Evolutionary conservation across 2,888 invertebrate species (phyloP), one percentile per base, ranked within the genome.

Genomic region (Zygaena filipendulae): DNA sequence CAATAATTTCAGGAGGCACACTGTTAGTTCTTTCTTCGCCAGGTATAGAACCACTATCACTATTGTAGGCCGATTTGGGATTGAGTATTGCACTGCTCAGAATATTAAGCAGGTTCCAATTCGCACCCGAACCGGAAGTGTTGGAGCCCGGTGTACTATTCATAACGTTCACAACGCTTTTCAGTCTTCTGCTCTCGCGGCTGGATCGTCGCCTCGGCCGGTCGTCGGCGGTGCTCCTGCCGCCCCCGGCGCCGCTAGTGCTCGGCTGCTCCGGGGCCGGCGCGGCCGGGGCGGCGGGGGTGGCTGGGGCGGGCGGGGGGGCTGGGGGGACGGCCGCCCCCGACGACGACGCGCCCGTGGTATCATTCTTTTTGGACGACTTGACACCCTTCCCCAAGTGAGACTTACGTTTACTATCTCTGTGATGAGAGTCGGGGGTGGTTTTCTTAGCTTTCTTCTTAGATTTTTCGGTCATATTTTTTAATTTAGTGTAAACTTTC

Each of bases 101-200:
- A 30, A 38, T 31, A 37, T 16, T 7, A 6, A 16, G 7, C 16
- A 16, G 16, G 7, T 38, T 43, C 16, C 37, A 30, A 38, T 35
- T 47, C 23, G 42, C 45, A 40, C 42, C 50, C 4, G 48, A 41
- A 42, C 44, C 52, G 7, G 56, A 41, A 39, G 52, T 56, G 32
- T 45, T 47, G 19, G 40, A 39, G 33, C 39, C 46, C 36, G 45
- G 53, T 35, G 45, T 45, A 34, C 43, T 43, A 35, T 52, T 53
- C 40, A 71, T 59, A 31, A 69, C 62, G 40, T 56, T 68, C 21
- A 75, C 71, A 33, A 75, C 72, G 51, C 75, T 75, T 45, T 49
- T 67, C 59, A 77, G 68, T 59, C 64, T 66, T 59, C 47, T 70
- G 30, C 32, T 58, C 45, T 63, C 63, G 40, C 59, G 56, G 27